These are phyloP conservation scores for Harpalus rubripes DNA, from an alignment of 2,888 invertebrate species.

Conservation along the genomic window DNA sequence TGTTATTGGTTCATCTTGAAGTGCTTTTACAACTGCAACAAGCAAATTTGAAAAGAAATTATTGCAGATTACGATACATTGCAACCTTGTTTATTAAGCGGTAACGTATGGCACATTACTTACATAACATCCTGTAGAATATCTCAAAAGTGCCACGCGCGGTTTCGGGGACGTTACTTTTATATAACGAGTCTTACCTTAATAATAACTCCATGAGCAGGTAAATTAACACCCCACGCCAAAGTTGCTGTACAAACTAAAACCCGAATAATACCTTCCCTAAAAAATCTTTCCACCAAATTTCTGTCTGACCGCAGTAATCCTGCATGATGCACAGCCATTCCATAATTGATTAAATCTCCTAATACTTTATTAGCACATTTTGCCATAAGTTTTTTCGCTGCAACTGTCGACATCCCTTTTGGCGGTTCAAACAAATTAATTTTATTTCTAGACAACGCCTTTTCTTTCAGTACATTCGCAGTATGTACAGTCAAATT, in stretches of 20 bases:
- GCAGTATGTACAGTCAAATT: constrained; percentile 97
- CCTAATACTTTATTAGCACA: constrained; percentile 90
- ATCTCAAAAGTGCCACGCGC: neutral
- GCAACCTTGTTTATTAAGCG: too few species aligned
- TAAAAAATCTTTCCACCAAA: constrained; percentile 93
- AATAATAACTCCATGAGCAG: constrained; percentile 98
- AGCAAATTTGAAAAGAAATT: too few species aligned
- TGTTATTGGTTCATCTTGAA: too few species aligned
- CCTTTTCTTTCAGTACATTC: constrained; percentile 89
- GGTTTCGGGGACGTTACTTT: neutral
- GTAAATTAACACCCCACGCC: constrained; percentile 99
- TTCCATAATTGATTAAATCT: constrained; percentile 91
- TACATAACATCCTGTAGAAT: too few species aligned
- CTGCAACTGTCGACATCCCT: constrained; percentile 82
- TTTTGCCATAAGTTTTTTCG: constrained; percentile 84
- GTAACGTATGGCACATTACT: too few species aligned
- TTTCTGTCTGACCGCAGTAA: constrained; percentile 92
- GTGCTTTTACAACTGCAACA: too few species aligned
- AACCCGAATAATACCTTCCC: constrained; percentile 91
- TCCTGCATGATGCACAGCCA: constrained; percentile 98
- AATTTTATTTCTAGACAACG: constrained; percentile 86
- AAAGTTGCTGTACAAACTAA: constrained; percentile 98
- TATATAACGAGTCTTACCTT: constrained; percentile 82
- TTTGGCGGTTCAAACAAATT: constrained; percentile 85
- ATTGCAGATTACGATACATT: too few species aligned